phyloP scores from a whole-genome alignment of 2,113 vertebrate species.

The Polypterus bichir region DNA sequence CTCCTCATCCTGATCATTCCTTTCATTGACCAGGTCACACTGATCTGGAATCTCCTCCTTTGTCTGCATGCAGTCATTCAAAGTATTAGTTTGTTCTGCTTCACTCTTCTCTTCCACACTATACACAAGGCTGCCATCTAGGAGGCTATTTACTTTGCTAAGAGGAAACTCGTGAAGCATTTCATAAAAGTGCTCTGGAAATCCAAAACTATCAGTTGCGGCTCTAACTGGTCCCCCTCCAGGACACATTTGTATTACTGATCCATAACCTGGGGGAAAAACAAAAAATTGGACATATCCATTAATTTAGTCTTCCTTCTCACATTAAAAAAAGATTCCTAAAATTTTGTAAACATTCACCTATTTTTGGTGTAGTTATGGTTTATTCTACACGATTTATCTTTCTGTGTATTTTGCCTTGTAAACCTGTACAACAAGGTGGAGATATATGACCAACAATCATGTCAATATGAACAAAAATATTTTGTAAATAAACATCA shows the following conservation, averaged over 20 bases:
- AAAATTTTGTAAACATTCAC: no score
- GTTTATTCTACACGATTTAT: no score
- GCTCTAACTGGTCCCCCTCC: conserved; percentile 72
- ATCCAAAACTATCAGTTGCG: conserved; percentile 84
- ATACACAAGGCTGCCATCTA: conserved; percentile 54
- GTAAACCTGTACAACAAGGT: no score
- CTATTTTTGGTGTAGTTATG: no score
- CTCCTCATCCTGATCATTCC: conserved; percentile 33
- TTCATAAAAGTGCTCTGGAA: conserved; percentile 68
- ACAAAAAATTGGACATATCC: conserved; percentile 1
- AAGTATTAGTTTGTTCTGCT: conserved; percentile 28
- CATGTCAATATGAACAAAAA: no score
- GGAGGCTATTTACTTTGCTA: conserved; percentile 71
- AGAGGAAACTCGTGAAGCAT: conserved; percentile 82
- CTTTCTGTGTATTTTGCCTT: no score
- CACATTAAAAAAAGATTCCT: no score
- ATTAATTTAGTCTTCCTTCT: background rate
- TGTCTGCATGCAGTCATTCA: conserved; percentile 26
- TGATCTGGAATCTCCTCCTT: conserved; percentile 25
- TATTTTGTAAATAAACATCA: no score
- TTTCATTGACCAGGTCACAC: conserved; percentile 27
- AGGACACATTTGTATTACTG: conserved; percentile 86
- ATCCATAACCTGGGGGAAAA: conserved; percentile 64
- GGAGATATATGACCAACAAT: no score
- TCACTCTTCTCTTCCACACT: conserved; percentile 29